Evolutionary conservation across 2,113 vertebrate species (phyloP), one percentile per base, ranked within the genome.

Genomic region (Dissostichus mawsoni): DNA sequence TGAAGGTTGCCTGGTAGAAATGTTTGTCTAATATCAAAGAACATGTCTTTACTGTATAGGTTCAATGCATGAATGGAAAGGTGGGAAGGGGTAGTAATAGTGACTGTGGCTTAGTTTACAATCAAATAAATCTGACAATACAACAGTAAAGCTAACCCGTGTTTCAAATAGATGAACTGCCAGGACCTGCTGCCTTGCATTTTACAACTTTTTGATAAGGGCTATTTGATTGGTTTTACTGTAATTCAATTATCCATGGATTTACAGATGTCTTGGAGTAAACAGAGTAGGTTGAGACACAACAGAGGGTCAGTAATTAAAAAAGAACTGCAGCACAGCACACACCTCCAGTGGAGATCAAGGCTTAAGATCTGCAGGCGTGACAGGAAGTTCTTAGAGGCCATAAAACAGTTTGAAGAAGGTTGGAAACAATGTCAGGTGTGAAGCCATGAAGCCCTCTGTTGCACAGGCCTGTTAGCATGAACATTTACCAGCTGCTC

Each of bases 401-500:
- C 16, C 2, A 41, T 20, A 59, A 57, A 1, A 20, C 44, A 18
- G 13, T 25, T 72, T 11, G 29, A 50, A 1, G 33, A 73, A 25
- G 51, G 17, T 50, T 50, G 17, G 20, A 25, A 64, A 48, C n/a
- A 20, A 29, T 41, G 20, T 47, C 20, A 68, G 61, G 53, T 76
- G 62, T 29, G 52, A 73, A 76, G 58, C 13, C 52, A 71, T 3
- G 4, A 18, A 66, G 58, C 18, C 47, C 29, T 62, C 56, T 77
- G 65, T 87, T 77, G 69, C 65, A 18, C 14, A 17, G 11, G 29
- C 70, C 77, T 73, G n/a, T 63, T 68, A 59, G 74, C 58, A 45
- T 20, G 3, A 59, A 63, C 48, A 56, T 66, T 53, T 36, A 33
- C 73, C 81, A 89, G 83, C 78, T 86, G 76, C 74, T 76, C 52